phyloP scores from a whole-genome alignment of 2,113 vertebrate genomes.

The Formicarius rufipectus region DNA sequence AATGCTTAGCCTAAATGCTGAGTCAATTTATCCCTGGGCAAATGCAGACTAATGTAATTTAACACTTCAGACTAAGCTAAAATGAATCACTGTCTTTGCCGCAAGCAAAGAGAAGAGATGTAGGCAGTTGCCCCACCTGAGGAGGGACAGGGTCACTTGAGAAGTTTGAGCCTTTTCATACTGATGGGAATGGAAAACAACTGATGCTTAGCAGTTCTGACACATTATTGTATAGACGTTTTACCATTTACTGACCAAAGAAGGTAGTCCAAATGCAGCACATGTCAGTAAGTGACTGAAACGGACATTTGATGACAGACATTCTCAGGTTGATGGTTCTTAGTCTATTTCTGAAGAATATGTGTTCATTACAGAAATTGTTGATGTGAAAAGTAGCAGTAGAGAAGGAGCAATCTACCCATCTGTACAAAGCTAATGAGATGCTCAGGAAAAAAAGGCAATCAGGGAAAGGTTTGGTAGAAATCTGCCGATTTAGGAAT shows the following conservation, averaged over 20 bases:
- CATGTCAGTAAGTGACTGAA: not conserved
- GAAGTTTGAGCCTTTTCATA: not conserved
- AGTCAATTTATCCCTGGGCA: constrained; percentile 57
- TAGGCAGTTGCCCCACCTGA: not conserved
- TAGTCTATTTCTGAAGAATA: not conserved
- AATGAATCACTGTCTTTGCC: not conserved
- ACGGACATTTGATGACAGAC: not conserved
- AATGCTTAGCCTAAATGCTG: constrained; percentile 53
- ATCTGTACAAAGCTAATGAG: not conserved
- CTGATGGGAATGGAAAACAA: not conserved
- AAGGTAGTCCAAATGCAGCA: not conserved
- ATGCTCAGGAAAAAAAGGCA: not conserved
- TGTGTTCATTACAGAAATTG: not conserved
- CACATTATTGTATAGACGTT: not conserved
- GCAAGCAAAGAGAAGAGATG: not conserved
- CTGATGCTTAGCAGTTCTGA: not conserved
- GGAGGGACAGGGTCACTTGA: not conserved
- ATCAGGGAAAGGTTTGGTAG: not conserved
- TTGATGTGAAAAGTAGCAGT: not conserved
- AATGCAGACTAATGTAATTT: constrained; percentile 41
- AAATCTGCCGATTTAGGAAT: not conserved
- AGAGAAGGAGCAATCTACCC: not conserved
- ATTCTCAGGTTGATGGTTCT: not conserved
- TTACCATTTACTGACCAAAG: not conserved
- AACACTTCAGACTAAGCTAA: constrained; percentile 31